Conservation (phyloP, 2,888 invertebrate species). For the Drosophila nr. medialis region DNA sequence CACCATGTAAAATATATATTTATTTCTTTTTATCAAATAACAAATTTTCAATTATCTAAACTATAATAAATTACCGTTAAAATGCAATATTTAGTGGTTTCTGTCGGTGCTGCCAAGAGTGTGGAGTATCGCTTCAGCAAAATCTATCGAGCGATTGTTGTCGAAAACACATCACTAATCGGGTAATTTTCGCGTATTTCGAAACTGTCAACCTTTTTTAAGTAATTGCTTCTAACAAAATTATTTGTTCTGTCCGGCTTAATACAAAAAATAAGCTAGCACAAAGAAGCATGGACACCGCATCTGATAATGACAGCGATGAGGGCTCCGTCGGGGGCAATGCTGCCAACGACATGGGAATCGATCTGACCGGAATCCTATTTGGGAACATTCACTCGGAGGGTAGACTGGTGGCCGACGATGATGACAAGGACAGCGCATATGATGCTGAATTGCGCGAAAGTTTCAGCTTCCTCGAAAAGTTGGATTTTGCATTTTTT, state of each 20-base stretch:
- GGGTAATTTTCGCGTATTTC: background rate
- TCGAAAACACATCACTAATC: background rate
- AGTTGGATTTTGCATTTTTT: conserved; percentile 79
- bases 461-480: conserved; percentile 91
- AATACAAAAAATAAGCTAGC: background rate
- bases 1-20: background rate
- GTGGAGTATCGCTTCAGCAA: background rate
- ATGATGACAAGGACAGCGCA: conserved; percentile 86
- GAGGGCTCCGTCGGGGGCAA: conserved; percentile 82
- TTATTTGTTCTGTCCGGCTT: background rate
- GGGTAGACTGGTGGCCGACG: conserved; percentile 95
- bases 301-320: conserved; percentile 84
- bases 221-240: conserved; percentile 1
- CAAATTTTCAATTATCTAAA: background rate
- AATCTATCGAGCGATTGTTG: conserved; percentile 41
- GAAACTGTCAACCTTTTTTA: conserved; percentile 19
- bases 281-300: conserved; percentile 61
- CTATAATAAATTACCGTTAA: background rate
- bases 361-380: conserved; percentile 94
- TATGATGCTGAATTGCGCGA: conserved; percentile 94
- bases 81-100: background rate
- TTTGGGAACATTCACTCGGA: conserved; percentile 98
- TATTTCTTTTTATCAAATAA: background rate
- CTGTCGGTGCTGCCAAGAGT: conserved; percentile 28
- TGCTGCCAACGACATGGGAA: conserved; percentile 72